A percentile compares a stretch with the other conserved stretches of the same genome.
Conservation (phyloP, 2,113 vertebrate species). For the Mugil cephalus region DNA sequence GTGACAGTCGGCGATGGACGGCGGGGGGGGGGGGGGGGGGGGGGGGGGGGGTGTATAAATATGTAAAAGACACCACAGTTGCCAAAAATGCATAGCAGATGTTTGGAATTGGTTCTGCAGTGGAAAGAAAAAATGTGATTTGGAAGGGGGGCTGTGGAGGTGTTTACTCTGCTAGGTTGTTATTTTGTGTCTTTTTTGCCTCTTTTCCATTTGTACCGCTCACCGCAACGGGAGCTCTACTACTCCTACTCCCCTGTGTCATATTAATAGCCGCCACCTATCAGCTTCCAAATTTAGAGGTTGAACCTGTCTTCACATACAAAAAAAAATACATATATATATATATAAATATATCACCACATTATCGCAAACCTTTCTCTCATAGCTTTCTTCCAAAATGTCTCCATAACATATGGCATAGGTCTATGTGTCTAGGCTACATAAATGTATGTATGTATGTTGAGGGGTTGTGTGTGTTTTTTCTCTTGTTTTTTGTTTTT, state of each 20-base stretch:
- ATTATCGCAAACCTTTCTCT: conserved; percentile 11
- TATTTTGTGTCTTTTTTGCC: conserved; percentile 3
- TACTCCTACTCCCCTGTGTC: conserved; percentile 9
- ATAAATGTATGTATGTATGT: conserved; percentile 41
- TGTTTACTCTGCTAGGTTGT: conserved; percentile 5
- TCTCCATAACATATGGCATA: conserved; percentile 17
- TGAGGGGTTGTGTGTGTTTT: not conserved
- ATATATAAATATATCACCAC: not conserved
- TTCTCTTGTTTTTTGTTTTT: conserved; percentile 10
- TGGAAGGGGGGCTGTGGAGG: conserved; percentile 13
- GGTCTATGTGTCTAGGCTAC: conserved; percentile 26
- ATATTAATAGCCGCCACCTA: conserved; percentile 29
- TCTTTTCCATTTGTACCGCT: conserved; percentile 3
- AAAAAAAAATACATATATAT: not conserved
- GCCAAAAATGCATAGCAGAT: conserved; percentile 34
- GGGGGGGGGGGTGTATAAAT: conserved; percentile 1
- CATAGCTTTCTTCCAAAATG: conserved; percentile 30
- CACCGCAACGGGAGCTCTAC: not conserved
- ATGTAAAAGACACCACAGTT: conserved; percentile 28
- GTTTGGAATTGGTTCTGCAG: conserved; percentile 12
- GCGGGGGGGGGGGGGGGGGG: too few species aligned
- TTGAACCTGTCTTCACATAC: conserved; percentile 21
- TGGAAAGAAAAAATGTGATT: not conserved
- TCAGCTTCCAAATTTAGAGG: conserved; percentile 41
- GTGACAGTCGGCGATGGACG: conserved; percentile 14